Evolutionary conservation across 2,797 vertebrate species (phyloP), one percentile per base, ranked within the genome.

Genomic region (Syngnathus acus): DNA sequence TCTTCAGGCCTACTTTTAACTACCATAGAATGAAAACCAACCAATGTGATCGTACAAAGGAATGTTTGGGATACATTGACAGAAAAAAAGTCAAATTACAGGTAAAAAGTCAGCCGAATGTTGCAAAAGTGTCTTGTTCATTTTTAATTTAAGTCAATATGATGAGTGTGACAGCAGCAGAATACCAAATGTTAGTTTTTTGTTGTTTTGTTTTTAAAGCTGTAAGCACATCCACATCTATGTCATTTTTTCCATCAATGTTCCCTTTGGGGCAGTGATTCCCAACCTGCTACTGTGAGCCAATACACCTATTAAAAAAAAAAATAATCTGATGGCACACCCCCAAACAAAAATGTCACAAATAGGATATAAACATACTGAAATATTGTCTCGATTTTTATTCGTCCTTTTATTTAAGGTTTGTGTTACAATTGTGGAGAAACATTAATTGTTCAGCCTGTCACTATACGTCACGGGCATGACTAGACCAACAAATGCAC

Each of bases 161-260:
- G 55, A 37, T 57, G 55, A 26, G 53, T 57, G 55, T 32, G 55
- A 57, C 21, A 57, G 55, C 53, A 55, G 21, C 55, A 57, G 6
- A 14, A 57, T 57, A 57, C 55, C 55, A 57, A 57, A 57, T 17
- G 26, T 57, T 57, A 32, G 16, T 37, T 51, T 48, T 48, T 9
- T 43, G 40, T 7, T 42, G 47, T 48, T 54, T 37, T 17, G 32
- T 57, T 16, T 38, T 38, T 2, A 17, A 57, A 57, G 2, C 13
- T 57, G 26, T 37, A 6, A 13, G 14, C n/a, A 54, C 10, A 54
- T 26, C 23, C n/a, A 11, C 5, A 13, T 26, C 23, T 14, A 14
- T 32, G 54, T 57, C 54, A 37, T 57, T 57, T 6, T 57, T 11
- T 57, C 23, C 55, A 57, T 37, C 7, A 57, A 37, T 10, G 10